Percentiles rank a stretch among this genome's conserved stretches.
Conservation (phyloP, 2,113 vertebrate genomes). For the Pluvianellus socialis region DNA sequence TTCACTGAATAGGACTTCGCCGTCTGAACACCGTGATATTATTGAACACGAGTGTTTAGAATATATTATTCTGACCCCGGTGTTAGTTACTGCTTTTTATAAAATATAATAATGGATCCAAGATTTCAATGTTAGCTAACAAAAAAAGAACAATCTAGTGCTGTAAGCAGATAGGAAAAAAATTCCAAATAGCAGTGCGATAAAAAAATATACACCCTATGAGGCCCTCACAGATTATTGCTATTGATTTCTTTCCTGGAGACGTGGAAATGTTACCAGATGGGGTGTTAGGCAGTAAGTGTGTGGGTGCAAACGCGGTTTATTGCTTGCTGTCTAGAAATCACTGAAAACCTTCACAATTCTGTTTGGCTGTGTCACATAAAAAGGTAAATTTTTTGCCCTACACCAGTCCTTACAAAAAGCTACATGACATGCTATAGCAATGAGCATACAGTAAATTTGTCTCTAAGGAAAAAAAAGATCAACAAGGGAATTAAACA, state of each 20-base stretch:
- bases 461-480: constrained; percentile 64
- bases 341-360: constrained; percentile 75
- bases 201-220: constrained; percentile 80
- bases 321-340: constrained; percentile 82
- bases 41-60: constrained; percentile 19
- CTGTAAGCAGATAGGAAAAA: constrained; percentile 72
- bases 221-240: constrained; percentile 92
- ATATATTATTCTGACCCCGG: constrained; percentile 45
- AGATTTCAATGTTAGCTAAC: constrained; percentile 66
- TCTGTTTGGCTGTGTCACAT: constrained; percentile 66
- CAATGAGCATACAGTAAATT: constrained; percentile 43
- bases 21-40: neutral
- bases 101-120: constrained; percentile 51
- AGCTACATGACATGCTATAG: constrained; percentile 38
- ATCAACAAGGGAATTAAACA: constrained; percentile 41
- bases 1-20: neutral
- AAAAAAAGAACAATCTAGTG: constrained; percentile 68
- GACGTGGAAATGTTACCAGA: constrained; percentile 96
- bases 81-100: constrained; percentile 19
- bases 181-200: constrained; percentile 73
- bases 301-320: constrained; percentile 83
- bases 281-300: constrained; percentile 93
- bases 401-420: constrained; percentile 63
- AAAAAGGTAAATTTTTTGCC: constrained; percentile 72
- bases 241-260: constrained; percentile 97